Base-by-base conservation (phyloP, 1,140 invertebrate species). In the Euschistus heros region DNA sequence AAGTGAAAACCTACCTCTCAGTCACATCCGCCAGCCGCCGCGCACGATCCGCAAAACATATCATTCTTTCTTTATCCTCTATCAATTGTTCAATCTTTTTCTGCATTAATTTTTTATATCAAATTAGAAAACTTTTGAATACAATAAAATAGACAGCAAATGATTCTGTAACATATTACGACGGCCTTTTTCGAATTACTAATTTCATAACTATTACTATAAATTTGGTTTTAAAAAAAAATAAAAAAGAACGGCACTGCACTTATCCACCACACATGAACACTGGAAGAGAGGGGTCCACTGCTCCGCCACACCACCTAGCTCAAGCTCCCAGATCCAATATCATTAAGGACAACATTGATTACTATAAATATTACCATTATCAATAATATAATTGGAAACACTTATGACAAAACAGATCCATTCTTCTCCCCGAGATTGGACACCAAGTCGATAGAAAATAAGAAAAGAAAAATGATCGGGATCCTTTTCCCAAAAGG, bases 401-500 rank as follows among this genome's bases (percentile, higher is more conserved):
- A 50, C 47, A 50, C 47, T 50, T 18, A 50, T 50, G 47, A 20
- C n/a, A 50, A 50, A 50, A 50, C 47, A 22, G 47, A 50, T 50
- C 47, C 47, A n/a, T 2, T 6, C n/a, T 50, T 8, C 47, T 22
- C 47, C 47, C 47, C 47, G n/a, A 22, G 47, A 22, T 50, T 50
- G n/a, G 47, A 50, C 47, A 50, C 47, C 47, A n/a, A 50, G 8
- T 50, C n/a, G 10, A 50, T 18, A 50, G 5, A 50, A 50, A 50
- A 50, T 17, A 22, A 50, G 47, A 50, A 50, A 50, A 44, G 42
- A 44, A 10, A 50, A 50, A 50, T 20, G 6, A 20, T 50, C n/a
- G 47, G 47, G 47, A 50, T 50, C 47, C 47, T 50, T 50, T 50
- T 50, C 47, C n/a, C 22, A 50, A 50, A 50, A 50, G 47, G 47